A percentile compares a stretch with the other conserved stretches of the same genome.
Evolutionary conservation across 2,888 invertebrate genomes (phyloP).

Genomic region (Trimorus sp.): DNA sequence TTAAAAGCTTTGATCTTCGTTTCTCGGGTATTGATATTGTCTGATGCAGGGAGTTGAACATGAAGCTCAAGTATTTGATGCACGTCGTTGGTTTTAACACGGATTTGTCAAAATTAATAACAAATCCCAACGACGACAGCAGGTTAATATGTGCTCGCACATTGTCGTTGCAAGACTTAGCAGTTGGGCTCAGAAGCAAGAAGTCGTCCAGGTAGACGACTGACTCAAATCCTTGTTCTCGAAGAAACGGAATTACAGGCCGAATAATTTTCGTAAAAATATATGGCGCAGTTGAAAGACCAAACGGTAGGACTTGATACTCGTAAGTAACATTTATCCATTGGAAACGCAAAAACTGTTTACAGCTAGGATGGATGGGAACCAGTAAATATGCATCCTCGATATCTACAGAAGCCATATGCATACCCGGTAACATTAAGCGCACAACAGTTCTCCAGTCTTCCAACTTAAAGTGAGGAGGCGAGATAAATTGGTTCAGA

Average conservation of each 20-base stretch:
- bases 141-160: too few species aligned
- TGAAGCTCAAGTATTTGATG: too few species aligned
- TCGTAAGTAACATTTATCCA: constrained; percentile 1
- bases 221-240: constrained; percentile 9
- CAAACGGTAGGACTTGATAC: background rate
- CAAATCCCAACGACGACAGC: too few species aligned
- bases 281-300: background rate
- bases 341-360: constrained; percentile 23
- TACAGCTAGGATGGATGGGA: constrained; percentile 1
- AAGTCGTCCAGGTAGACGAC: constrained; percentile 37
- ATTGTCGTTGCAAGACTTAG: too few species aligned
- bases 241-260: background rate
- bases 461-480: constrained; percentile 47
- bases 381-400: constrained; percentile 30
- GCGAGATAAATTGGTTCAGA: constrained; percentile 17
- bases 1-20: too few species aligned
- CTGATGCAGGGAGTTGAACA: too few species aligned
- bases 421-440: constrained; percentile 19
- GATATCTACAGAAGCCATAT: constrained; percentile 25
- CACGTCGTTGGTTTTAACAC: too few species aligned
- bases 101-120: too few species aligned
- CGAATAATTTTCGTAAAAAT: constrained; percentile 4
- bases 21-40: too few species aligned
- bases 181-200: too few species aligned
- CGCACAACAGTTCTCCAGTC: constrained; percentile 28